Base-by-base conservation (phyloP, 2,797 vertebrate species). In the Oophaga sylvatica region DNA sequence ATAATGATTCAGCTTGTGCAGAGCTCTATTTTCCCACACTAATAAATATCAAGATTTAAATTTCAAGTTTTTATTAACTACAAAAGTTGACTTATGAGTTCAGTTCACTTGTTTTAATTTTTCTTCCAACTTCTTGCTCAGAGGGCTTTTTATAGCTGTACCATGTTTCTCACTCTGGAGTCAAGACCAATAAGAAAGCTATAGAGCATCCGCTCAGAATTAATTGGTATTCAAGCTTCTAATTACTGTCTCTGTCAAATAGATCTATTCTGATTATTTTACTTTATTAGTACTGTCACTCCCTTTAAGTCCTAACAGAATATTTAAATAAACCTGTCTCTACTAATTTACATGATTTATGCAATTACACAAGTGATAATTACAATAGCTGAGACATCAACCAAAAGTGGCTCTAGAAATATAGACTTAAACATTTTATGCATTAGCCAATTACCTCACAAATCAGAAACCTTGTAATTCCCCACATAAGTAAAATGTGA, bases 201-300 rank as follows among this genome's bases (percentile, higher is more conserved):
- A 70, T 91, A 90, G 80, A 86, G 59, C 90, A 80, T 83, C 20
- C 84, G 41, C 80, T 92, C 82, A 86, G 80, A 92, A 88, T 71
- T 93, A 93, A 93, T 92, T 93, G 90, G 77, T 87, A 88, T 90
- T 91, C 91, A 92, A 87, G 89, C 88, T 90, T 85, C 87, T 92
- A 93, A 94, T 93, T 92, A 91, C 91, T 91, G 84, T 65, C 63
- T 92, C 91, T 91, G 91, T 93, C 92, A 93, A 90, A 93, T 83
- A 91, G 90, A 93, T 93, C 91, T 92, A 91, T 91, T 91, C 86
- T 92, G 91, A 92, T 93, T 93, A 92, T 93, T 94, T 92, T 90
- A 83, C 83, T 90, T 63, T 91, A 92, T 93, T 93, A 93, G 73
- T 85, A 83, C 86, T 93, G 92, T 92, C 92, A 90, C 86, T 92